A percentile compares a stretch with the other conserved stretches of the same genome.
These are phyloP conservation scores for Argyrosomus japonicus DNA, from an alignment of 2,113 vertebrate genomes.

Conservation along the genomic window DNA sequence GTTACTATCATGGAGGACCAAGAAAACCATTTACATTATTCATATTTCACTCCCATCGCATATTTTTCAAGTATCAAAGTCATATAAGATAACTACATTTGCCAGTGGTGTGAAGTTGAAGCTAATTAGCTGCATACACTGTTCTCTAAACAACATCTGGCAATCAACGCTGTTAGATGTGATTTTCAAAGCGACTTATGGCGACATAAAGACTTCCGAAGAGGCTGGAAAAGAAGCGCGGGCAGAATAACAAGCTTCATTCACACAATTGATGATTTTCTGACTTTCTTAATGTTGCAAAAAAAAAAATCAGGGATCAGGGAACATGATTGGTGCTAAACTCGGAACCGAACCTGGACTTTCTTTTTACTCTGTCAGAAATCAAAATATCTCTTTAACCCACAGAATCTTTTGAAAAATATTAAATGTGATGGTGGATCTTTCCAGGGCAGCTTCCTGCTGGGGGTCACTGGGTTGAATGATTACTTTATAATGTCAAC, in stretches of 20 bases:
- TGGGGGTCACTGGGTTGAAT: neutral
- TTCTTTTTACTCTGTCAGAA: neutral
- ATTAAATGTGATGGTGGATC: neutral
- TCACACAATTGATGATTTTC: neutral
- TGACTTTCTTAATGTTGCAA: neutral
- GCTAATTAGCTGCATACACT: neutral
- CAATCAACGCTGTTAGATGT: slow-evolving; percentile 10
- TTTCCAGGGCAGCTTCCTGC: neutral
- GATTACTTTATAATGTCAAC: slow-evolving; percentile 18
- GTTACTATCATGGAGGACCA: neutral
- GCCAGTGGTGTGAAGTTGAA: neutral
- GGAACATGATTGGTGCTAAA: neutral
- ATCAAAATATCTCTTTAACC: neutral
- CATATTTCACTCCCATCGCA: neutral
- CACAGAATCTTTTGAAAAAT: neutral
- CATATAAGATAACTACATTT: neutral
- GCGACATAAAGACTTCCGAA: neutral
- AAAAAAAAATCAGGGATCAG: neutral
- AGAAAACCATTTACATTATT: no score
- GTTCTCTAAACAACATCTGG: slow-evolving; percentile 13
- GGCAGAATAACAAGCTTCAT: neutral
- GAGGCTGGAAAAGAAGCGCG: neutral
- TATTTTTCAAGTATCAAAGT: neutral
- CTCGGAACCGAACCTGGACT: neutral
- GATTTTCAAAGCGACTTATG: slow-evolving; percentile 18